phyloP scores from a whole-genome alignment of 2,113 vertebrate genomes.

The Leuciscus idus region DNA sequence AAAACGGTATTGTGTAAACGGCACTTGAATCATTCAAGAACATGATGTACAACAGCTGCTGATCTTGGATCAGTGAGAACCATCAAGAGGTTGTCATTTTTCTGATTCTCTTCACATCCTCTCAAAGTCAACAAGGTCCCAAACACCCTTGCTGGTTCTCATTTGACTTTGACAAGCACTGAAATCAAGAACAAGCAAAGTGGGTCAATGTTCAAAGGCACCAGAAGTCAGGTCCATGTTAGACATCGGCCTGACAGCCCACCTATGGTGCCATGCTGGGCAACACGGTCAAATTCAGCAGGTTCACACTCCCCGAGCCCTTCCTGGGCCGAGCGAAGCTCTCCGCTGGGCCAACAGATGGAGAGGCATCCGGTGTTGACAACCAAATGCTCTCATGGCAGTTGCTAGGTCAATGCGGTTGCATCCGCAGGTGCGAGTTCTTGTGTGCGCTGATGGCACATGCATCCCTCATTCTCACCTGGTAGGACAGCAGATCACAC shows the following conservation, averaged over 20 bases:
- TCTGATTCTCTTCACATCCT: conserved; percentile 20
- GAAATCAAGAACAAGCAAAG: conserved; percentile 53
- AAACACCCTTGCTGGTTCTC: conserved; percentile 32
- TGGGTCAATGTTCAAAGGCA: conserved; percentile 60
- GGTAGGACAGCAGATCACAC: conserved; percentile 37
- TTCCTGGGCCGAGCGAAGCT: conserved; percentile 73
- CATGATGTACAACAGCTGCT: background rate
- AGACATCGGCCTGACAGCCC: conserved; percentile 57
- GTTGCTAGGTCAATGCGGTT: conserved; percentile 72
- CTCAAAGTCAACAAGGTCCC: conserved; percentile 42
- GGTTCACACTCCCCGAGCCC: conserved; percentile 62
- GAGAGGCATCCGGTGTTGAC: conserved; percentile 62
- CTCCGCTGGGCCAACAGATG: conserved; percentile 78
- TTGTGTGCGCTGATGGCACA: conserved; percentile 68
- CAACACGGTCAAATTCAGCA: conserved; percentile 52
- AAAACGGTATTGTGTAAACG: no score
- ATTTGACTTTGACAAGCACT: conserved; percentile 42
- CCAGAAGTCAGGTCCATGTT: conserved; percentile 55
- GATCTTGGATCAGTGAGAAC: conserved; percentile 30
- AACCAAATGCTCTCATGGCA: conserved; percentile 51
- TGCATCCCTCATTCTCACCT: conserved; percentile 70
- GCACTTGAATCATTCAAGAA: background rate
- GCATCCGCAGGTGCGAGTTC: conserved; percentile 70
- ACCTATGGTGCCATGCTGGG: conserved; percentile 53
- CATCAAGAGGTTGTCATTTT: conserved; percentile 8